Evolutionary conservation across 2,113 vertebrate species (phyloP), one percentile per base, ranked within the genome.

Genomic region (Amblyopsis rosae): DNA sequence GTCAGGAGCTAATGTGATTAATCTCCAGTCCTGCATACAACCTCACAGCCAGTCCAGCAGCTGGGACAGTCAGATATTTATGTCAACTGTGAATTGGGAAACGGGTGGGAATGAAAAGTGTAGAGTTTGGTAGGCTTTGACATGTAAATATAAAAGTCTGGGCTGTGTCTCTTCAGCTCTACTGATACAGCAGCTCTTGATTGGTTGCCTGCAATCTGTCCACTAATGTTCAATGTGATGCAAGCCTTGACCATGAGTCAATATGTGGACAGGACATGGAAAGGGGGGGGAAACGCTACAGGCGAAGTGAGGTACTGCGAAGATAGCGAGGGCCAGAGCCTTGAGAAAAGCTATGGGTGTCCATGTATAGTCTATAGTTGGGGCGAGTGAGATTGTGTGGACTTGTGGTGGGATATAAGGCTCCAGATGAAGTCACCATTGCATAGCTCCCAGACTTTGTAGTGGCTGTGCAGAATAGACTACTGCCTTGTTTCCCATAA

Each of bases 101-200:
- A 53, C 74, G 74, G 78, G 64, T 80, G 75, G 35, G n/a, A 64
- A 76, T 64, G 61, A 67, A 19, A 75, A 70, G 61, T 65, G 63
- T 73, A 78, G 61, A 71, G 72, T 60, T 73, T 63, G 33, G 57
- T 13, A 6, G 72, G 58, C 77, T 77, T 75, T 79, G 73, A 82
- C 81, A 79, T 82, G 75, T 67, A 84, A 79, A 83, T 77, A 57
- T 26, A 13, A 53, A 70, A 60, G 59, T 32, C 45, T 15, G 64
- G 26, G 26, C 26, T 51, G 9, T 51, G 54, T 56, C n/a, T 19
- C 32, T 59, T 6, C 6, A 32, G 26, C 49, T 5, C 10, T 51
- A 1, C 50, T n/a, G 17, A 47, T 45, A 45, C 16, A 57, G 19
- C 19, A 57, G 5, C 55, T 32, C 10, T 1, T 32, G 11, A 32